A percentile compares a stretch with the other conserved stretches of the same genome.
phyloP scores from a whole-genome alignment of 1,140 invertebrate species.

The Mamestra configurata region DNA sequence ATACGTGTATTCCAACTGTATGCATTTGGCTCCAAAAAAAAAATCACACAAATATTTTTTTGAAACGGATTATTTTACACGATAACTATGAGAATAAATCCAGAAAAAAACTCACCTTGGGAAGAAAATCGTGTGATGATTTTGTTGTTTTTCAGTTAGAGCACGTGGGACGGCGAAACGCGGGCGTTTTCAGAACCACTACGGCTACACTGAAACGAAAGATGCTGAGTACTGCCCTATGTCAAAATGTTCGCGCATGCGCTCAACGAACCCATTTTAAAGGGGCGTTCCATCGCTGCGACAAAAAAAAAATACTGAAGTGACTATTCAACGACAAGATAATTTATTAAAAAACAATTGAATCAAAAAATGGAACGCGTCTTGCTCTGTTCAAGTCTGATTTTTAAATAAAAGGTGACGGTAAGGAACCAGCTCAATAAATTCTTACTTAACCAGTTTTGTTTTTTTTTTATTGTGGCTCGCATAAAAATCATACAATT shows the following conservation, averaged over 20 bases:
- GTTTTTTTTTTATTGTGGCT: background rate
- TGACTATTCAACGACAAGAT: too few species aligned
- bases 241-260: slow-evolving; percentile 70
- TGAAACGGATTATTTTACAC: background rate
- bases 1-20: background rate
- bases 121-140: slow-evolving; percentile 11
- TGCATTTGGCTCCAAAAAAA: slow-evolving; percentile 4
- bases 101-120: slow-evolving; percentile 8
- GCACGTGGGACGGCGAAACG: background rate
- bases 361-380: background rate
- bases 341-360: background rate
- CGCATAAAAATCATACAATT: background rate
- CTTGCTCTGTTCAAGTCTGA: background rate
- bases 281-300: slow-evolving; percentile 49
- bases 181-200: slow-evolving; percentile 33
- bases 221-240: slow-evolving; percentile 66
- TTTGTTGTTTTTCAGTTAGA: background rate
- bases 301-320: slow-evolving; percentile 16
- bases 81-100: background rate
- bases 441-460: background rate
- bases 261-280: slow-evolving; percentile 54
- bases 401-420: slow-evolving; percentile 7
- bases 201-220: slow-evolving; percentile 50
- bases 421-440: background rate
- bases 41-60: background rate